Evolutionary conservation across 2,113 vertebrate species (phyloP), one percentile per base, ranked within the genome.

Genomic region (Hepsetus odoe): DNA sequence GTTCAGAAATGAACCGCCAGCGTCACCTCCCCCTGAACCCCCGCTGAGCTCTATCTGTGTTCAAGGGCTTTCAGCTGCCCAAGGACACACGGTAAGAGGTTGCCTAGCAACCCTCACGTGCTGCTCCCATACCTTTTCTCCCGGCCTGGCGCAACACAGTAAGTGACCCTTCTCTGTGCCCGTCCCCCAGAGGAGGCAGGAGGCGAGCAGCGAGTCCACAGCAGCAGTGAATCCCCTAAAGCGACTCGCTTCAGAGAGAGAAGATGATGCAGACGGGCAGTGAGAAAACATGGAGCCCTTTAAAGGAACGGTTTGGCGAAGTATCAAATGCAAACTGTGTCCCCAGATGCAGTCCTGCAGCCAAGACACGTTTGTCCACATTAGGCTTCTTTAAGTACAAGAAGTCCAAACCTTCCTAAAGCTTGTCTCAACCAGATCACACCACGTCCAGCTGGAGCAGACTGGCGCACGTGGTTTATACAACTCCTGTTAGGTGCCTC

Each of bases 11-110:
- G 20, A 55, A 55, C n/a, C 24, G 33, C 33, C 30, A 20, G 53
- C 61, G 28, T 65, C 58, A 14, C 56, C 16, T 55, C 20, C 38
- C 16, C 18, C 12, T 4, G 28, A 18, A 44, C 30, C 53, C 62
- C 61, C 44, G 35, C 74, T 59, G 35, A 66, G 51, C 33, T 64
- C 12, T 61, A 22, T 32, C 35, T 40, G 8, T 26, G 40, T 71
- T 76, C 74, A 79, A 80, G 67, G 70, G 83, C 70, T 82, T 69
- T 72, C 42, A 72, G 65, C 74, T 44, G 64, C 69, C 86, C 74
- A 77, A 76, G 79, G 72, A 74, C 66, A 74, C 44, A 70, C 35
- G 35, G 40, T 46, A 58, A 82, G 46, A 22, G 26, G 55, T 80
- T 72, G 59, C 78, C 68, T 76, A 77, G 85, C 65, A 84, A 87